A percentile compares a stretch with the other conserved stretches of the same genome.
These are phyloP conservation scores for Cephus spinipes DNA, from an alignment of 2,888 invertebrate genomes.

Conservation along the genomic window DNA sequence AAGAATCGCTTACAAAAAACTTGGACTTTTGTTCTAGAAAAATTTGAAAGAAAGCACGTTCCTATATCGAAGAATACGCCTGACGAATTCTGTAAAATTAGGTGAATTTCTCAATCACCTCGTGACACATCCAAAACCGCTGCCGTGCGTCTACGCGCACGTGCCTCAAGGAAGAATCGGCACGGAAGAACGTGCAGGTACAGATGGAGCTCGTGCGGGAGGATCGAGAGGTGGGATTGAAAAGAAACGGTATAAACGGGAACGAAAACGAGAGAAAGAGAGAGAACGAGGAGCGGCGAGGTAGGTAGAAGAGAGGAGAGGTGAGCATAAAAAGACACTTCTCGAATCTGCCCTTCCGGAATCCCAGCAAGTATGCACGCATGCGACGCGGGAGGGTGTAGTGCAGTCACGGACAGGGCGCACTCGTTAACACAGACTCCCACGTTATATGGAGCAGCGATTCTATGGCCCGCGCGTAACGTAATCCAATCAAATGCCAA, in stretches of 20 bases:
- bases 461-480: constrained; percentile 42
- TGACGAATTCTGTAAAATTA: too few species aligned
- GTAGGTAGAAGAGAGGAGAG: constrained; percentile 9
- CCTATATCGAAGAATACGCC: too few species aligned
- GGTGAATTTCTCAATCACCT: too few species aligned
- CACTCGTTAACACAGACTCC: constrained; percentile 27
- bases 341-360: constrained; percentile 26
- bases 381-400: background rate
- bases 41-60: too few species aligned
- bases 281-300: constrained; percentile 21
- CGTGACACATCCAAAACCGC: too few species aligned
- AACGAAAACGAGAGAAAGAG: background rate
- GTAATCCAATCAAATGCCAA: constrained; percentile 63
- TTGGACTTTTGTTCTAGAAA: too few species aligned
- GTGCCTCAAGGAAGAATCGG: too few species aligned
- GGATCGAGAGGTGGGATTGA: too few species aligned
- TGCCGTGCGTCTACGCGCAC: too few species aligned
- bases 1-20: too few species aligned
- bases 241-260: background rate
- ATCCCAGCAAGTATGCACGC: background rate
- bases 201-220: too few species aligned
- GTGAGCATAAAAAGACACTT: constrained; percentile 42
- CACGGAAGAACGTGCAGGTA: too few species aligned
- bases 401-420: background rate
- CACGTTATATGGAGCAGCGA: constrained; percentile 44